A percentile compares a stretch with the other conserved stretches of the same genome.
Conservation (phyloP, 2,113 vertebrate genomes). For the Daphoenositta chrysoptera region DNA sequence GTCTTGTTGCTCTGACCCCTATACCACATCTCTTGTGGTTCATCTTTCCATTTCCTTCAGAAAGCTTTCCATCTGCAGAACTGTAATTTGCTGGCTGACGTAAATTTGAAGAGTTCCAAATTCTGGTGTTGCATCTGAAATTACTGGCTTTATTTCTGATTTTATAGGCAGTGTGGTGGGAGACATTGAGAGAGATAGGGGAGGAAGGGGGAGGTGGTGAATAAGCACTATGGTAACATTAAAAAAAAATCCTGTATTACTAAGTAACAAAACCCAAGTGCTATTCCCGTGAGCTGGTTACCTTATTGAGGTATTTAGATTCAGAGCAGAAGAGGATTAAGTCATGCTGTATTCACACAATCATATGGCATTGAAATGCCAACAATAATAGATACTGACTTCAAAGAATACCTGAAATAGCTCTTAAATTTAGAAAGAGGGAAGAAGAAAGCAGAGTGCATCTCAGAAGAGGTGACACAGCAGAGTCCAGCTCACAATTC, state of each 20-base stretch:
- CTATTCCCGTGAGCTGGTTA: background rate
- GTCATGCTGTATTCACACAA: background rate
- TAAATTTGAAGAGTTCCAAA: conserved; percentile 47
- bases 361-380: background rate
- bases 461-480: background rate
- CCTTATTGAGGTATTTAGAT: background rate
- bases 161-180: background rate
- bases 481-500: background rate
- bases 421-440: background rate
- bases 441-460: background rate
- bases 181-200: background rate
- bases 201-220: too few species aligned
- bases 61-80: conserved; percentile 53
- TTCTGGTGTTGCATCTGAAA: conserved; percentile 36
- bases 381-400: background rate
- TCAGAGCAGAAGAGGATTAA: background rate
- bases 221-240: background rate
- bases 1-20: conserved; percentile 2
- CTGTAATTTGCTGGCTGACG: conserved; percentile 62
- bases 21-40: conserved; percentile 35
- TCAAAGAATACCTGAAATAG: background rate
- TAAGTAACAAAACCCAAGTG: background rate
- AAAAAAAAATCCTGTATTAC: background rate
- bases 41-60: conserved; percentile 60
- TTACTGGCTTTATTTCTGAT: conserved; percentile 23